Percentiles rank a stretch among this genome's conserved stretches.
Evolutionary conservation across 2,113 vertebrate species (phyloP).

Genomic region (Zosterops borbonicus): DNA sequence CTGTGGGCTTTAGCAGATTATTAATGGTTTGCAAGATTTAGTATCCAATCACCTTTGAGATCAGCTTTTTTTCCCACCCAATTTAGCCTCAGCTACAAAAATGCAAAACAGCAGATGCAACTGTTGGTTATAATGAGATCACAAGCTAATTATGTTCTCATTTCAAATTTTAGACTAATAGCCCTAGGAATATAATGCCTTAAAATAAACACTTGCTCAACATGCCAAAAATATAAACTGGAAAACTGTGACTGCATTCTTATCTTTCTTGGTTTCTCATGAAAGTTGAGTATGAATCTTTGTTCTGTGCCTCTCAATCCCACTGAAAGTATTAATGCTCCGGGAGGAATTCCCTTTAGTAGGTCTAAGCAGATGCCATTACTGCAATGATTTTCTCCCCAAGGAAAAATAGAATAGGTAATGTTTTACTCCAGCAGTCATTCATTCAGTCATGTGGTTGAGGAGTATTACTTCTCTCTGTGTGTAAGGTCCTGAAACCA

Average conservation of each 20-base stretch:
- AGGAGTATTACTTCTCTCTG: neutral
- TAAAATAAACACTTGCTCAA: neutral
- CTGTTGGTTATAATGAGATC: conserved; percentile 1
- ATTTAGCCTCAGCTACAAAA: neutral
- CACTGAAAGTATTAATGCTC: neutral
- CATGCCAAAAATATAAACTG: neutral
- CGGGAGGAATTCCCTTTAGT: neutral
- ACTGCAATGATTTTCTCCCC: neutral
- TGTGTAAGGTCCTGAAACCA: neutral
- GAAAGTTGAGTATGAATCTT: neutral
- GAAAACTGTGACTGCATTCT: neutral
- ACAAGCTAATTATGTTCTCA: neutral
- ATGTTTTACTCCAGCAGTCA: neutral
- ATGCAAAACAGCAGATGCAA: neutral
- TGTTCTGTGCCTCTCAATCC: neutral
- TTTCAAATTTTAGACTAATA: neutral
- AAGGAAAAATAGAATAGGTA: neutral
- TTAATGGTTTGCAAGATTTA: conserved; percentile 31
- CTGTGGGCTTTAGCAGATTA: conserved; percentile 11
- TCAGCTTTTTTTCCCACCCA: neutral
- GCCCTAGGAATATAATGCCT: neutral
- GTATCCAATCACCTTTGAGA: conserved; percentile 2
- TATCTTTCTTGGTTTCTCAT: neutral
- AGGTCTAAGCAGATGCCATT: neutral
- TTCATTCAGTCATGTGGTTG: neutral